A percentile compares a stretch with the other conserved stretches of the same genome.
Conservation (phyloP, 2,797 vertebrate species). For the Muscicapa comitata region DNA sequence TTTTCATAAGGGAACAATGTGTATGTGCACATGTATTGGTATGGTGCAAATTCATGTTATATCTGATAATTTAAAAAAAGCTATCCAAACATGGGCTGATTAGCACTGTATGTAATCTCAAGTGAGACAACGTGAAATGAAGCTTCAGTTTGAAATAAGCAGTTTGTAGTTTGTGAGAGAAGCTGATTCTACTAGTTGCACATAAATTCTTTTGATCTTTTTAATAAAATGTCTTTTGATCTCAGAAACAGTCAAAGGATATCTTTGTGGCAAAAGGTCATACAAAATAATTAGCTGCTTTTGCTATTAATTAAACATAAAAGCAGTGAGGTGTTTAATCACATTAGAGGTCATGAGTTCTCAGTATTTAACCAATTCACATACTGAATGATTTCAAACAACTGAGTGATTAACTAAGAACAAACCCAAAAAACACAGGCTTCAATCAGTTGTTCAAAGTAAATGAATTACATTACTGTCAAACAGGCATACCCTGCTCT, state of each 20-base stretch:
- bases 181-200: not conserved
- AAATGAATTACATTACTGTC: not conserved
- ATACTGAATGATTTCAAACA: not conserved
- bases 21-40: not conserved
- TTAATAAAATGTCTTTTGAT: constrained; percentile 34
- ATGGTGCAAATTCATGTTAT: not conserved
- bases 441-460: not conserved
- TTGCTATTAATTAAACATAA: constrained; percentile 22
- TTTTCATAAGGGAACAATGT: not conserved
- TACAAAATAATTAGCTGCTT: constrained; percentile 11
- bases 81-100: not conserved
- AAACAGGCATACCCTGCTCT: not conserved
- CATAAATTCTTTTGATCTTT: constrained; percentile 25
- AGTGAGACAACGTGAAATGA: not conserved
- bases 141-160: not conserved
- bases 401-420: not conserved
- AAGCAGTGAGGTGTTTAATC: not conserved
- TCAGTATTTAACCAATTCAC: not conserved
- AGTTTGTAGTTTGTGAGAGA: not conserved
- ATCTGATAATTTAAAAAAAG: not conserved
- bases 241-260: not conserved
- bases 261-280: not conserved
- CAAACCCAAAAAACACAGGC: not conserved
- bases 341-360: not conserved
- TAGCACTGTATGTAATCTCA: not conserved